A percentile compares a stretch with the other conserved stretches of the same genome.
Evolutionary conservation across 2,888 invertebrate genomes (phyloP).

Genomic region (Mesorhabditis sp.): DNA sequence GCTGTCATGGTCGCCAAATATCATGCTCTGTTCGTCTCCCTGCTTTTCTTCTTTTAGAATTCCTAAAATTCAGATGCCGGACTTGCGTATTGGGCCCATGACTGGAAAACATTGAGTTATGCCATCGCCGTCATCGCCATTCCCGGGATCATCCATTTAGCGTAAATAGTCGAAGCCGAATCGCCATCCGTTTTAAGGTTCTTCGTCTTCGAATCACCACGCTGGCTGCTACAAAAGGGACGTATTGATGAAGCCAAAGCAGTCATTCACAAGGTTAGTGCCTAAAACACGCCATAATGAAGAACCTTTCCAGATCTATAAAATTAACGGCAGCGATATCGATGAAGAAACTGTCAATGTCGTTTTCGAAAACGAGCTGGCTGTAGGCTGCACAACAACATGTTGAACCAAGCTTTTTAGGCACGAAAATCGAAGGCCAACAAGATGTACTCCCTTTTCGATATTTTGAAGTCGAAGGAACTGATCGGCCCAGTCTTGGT

Average conservation of each 20-base stretch:
- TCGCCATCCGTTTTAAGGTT: slow-evolving; percentile 8
- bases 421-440: neutral
- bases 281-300: neutral
- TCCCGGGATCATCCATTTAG: slow-evolving; percentile 2
- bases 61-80: neutral
- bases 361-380: slow-evolving; percentile 7
- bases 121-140: slow-evolving; percentile 3
- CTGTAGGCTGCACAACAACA: neutral
- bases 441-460: slow-evolving; percentile 8
- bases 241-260: slow-evolving; percentile 34
- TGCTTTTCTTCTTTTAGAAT: neutral
- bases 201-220: slow-evolving; percentile 33
- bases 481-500: neutral
- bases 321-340: slow-evolving; percentile 11
- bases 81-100: neutral
- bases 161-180: neutral
- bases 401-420: neutral
- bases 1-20: slow-evolving; percentile 31
- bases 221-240: slow-evolving; percentile 40
- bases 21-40: slow-evolving; percentile 19
- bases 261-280: slow-evolving; percentile 6
- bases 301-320: slow-evolving; percentile 8
- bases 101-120: neutral
- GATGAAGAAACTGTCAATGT: slow-evolving; percentile 10
- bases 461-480: slow-evolving; percentile 11